Evolutionary conservation across 2,888 invertebrate genomes (phyloP).

Genomic region (Pachymerium ferrugineum): DNA sequence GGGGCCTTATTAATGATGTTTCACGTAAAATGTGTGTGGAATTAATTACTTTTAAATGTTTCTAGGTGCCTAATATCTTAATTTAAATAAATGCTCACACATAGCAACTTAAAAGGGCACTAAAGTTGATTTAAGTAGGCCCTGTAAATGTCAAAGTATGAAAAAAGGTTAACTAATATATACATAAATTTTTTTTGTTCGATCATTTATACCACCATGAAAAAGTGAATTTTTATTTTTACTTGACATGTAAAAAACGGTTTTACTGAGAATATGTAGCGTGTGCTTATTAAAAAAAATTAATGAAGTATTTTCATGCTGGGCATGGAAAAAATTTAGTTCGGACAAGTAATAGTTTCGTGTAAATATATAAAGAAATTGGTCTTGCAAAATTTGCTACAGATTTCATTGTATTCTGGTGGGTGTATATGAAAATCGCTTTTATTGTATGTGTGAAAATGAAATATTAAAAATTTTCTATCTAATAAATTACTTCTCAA

Average conservation of each 20-base stretch:
- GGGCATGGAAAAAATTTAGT: slow-evolving; percentile 14
- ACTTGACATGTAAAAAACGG: not conserved
- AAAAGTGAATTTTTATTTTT: not conserved
- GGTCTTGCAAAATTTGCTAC: slow-evolving; percentile 10
- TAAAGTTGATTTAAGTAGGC: not conserved
- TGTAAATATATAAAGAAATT: slow-evolving; percentile 11
- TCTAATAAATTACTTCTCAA: too few species aligned
- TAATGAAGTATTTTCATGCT: not conserved
- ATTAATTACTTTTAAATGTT: slow-evolving; percentile 16
- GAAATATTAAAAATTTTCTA: slow-evolving; percentile 13
- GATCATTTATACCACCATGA: not conserved
- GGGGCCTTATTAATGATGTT: slow-evolving; percentile 15
- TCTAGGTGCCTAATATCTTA: slow-evolving; percentile 5
- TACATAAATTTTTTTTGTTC: not conserved
- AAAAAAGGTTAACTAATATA: not conserved
- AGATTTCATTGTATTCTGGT: not conserved
- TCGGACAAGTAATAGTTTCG: slow-evolving; percentile 12
- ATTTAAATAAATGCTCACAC: slow-evolving; percentile 11
- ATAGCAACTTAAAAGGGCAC: not conserved
- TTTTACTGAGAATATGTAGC: not conserved
- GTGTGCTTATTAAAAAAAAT: not conserved
- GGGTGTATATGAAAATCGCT: slow-evolving; percentile 10
- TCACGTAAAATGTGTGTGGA: not conserved
- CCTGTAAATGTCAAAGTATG: not conserved
- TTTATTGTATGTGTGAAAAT: slow-evolving; percentile 16